phyloP scores from a whole-genome alignment of 2,113 vertebrate genomes.

The Passer montanus region DNA sequence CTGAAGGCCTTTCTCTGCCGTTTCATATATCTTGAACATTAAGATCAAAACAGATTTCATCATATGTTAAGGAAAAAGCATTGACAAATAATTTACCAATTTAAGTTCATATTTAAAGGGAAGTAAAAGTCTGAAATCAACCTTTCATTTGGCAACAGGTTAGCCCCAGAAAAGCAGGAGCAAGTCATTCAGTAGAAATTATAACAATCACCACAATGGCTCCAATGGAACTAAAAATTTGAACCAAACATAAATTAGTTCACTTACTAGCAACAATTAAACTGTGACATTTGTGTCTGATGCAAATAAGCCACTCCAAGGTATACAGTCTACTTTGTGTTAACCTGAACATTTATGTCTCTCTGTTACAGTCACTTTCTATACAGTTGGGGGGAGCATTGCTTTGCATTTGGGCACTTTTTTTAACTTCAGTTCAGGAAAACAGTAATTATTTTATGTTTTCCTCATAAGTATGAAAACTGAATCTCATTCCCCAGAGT shows the following conservation, averaged over 20 bases:
- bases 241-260: neutral
- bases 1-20: neutral
- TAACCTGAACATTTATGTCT: neutral
- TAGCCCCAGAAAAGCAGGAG: neutral
- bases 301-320: neutral
- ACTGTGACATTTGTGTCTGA: neutral
- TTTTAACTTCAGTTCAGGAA: neutral
- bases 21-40: neutral
- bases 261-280: neutral
- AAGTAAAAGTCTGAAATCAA: neutral
- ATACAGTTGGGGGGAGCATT: fast-evolving
- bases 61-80: neutral
- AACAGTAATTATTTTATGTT: neutral
- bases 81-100: neutral
- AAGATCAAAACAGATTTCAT: neutral
- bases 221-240: neutral
- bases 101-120: neutral
- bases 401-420: neutral
- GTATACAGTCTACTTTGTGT: neutral
- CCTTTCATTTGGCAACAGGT: neutral
- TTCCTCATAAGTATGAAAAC: neutral
- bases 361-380: neutral
- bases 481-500: neutral
- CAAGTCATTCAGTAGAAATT: neutral
- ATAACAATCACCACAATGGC: neutral